Base-by-base conservation (phyloP, 2,888 invertebrate species). In the Drosophila falleni region DNA sequence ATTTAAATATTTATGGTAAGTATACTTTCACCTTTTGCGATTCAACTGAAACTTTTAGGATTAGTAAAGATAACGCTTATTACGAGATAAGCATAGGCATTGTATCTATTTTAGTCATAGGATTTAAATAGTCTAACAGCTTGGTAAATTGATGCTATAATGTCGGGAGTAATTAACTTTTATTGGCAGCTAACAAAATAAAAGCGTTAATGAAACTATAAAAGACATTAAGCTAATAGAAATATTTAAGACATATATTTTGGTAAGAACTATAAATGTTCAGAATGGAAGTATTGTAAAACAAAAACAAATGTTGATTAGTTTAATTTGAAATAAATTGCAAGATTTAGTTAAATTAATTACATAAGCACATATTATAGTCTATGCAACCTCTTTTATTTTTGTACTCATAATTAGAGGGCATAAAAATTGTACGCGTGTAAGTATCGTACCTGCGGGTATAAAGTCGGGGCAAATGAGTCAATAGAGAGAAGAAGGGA, bases 351-450 rank as follows among this genome's bases (percentile, higher is more conserved):
- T 41, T 10, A 16, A 41, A 41, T 1, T 41, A 16, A 16, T 41
- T 16, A 41, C 16, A 41, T 23, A 23, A 23, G 4, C 23, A 23
- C 2, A 23, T n/a, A n/a, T n/a, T 3, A 8, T 46, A 58, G 53
- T 42, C 19, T n/a, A 62, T 29, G 19, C 55, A 62, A 60, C 61
- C 51, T 35, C 23, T 19, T 47, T 26, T 8, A 26, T 31, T 31
- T 10, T 31, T 33, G 8, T 8, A 46, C 3, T 19, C 15, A 46
- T 23, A 26, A 44, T 37, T 41, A 54, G 65, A 65, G 61, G 65
- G 71, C 65, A 74, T 49, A 42, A 1, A 39, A 42, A 44, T 23
- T 39, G 54, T 37, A 72, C 63, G 75, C 63, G 72, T 76, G 77
- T 49, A 51, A 53, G 31, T 37, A 19, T 42, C 53, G 13, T 31